Conservation (phyloP, 2,888 invertebrate species). For the Zaprionus obscuricornis region DNA sequence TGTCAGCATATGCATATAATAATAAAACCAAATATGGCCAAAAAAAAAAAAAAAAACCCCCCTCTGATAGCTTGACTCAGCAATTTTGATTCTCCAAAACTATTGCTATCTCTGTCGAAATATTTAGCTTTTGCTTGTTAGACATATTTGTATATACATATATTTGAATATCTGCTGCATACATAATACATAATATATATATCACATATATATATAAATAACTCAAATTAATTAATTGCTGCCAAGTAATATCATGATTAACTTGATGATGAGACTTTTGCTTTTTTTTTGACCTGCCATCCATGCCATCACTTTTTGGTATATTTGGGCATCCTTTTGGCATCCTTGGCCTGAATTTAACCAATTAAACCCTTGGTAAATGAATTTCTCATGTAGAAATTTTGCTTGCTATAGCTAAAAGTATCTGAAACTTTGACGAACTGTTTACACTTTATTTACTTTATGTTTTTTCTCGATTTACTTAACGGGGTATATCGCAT, state of each 20-base stretch:
- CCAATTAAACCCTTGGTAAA: slow-evolving; percentile 68
- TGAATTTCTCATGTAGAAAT: slow-evolving; percentile 47
- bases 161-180: slow-evolving; percentile 38
- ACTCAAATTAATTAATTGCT: slow-evolving; percentile 75
- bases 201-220: slow-evolving; percentile 56
- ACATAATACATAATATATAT: slow-evolving; percentile 40
- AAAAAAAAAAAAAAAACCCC: no score
- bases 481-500: slow-evolving; percentile 17
- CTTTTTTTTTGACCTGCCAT: slow-evolving; percentile 1
- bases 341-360: slow-evolving; percentile 42
- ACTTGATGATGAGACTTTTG: slow-evolving; percentile 26
- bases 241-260: slow-evolving; percentile 71
- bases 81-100: slow-evolving; percentile 56
- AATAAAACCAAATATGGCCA: slow-evolving; percentile 74
- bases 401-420: slow-evolving; percentile 49
- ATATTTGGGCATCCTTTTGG: no score
- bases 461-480: slow-evolving; percentile 13
- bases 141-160: slow-evolving; percentile 65
- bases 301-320: no score
- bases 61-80: slow-evolving; percentile 68
- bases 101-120: not conserved
- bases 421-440: slow-evolving; percentile 58
- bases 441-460: slow-evolving; percentile 40
- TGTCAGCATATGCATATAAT: slow-evolving; percentile 77
- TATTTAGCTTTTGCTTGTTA: slow-evolving; percentile 21